Conservation (phyloP, 2,888 invertebrate species). For the Fissipunctia ypsillon region DNA sequence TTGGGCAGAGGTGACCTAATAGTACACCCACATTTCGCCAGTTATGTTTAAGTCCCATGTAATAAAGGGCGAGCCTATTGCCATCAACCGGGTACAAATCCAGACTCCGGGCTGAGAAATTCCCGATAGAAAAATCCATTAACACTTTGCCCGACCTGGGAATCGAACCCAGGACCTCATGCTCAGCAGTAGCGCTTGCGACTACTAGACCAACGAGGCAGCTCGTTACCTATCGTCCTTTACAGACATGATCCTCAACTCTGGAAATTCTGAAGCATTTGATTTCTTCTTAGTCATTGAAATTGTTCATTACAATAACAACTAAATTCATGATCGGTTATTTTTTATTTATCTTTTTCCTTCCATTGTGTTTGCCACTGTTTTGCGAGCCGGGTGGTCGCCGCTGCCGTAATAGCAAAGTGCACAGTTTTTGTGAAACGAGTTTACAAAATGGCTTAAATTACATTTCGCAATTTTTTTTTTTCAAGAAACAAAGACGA, state of each 20-base stretch:
- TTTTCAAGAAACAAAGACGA: slow-evolving; percentile 27
- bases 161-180: no score
- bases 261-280: neutral
- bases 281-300: neutral
- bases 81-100: no score
- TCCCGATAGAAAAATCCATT: no score
- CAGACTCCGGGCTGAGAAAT: no score
- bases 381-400: slow-evolving; percentile 12
- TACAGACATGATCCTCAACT: neutral
- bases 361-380: slow-evolving; percentile 11
- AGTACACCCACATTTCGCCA: no score
- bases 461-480: slow-evolving; percentile 42
- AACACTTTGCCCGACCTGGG: no score
- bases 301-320: slow-evolving; percentile 1
- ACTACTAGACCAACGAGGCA: no score
- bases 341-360: slow-evolving; percentile 10
- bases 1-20: no score
- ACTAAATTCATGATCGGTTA: neutral
- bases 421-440: slow-evolving; percentile 24
- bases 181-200: no score
- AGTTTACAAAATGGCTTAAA: slow-evolving; percentile 23
- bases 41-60: no score
- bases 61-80: no score
- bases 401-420: slow-evolving; percentile 21
- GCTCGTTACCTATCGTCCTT: neutral